These are phyloP conservation scores for Xanthorhoe designata DNA, from an alignment of 2,888 invertebrate genomes.

Conservation along the genomic window DNA sequence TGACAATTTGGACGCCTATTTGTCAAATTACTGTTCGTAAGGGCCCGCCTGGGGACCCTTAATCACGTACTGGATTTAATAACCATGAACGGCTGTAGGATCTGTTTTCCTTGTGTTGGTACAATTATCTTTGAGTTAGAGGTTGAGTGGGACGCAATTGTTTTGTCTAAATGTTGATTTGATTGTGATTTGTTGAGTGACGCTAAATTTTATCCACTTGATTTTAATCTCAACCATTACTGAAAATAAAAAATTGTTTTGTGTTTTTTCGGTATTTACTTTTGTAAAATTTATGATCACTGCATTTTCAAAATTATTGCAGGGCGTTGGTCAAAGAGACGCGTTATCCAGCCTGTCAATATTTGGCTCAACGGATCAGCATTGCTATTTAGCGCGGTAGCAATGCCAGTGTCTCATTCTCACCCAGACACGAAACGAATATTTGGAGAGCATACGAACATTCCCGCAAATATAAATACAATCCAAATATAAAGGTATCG, in stretches of 20 bases:
- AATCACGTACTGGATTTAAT: slow-evolving; percentile 44
- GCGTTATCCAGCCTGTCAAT: too few relatives aligned
- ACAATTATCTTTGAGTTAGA: slow-evolving; percentile 38
- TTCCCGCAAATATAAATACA: too few relatives aligned
- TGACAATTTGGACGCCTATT: slow-evolving; percentile 63
- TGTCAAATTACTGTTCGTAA: slow-evolving; percentile 57
- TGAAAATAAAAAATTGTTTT: too few relatives aligned
- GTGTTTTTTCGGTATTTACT: too few relatives aligned
- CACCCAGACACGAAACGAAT: too few relatives aligned
- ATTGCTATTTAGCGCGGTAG: too few relatives aligned
- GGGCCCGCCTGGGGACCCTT: slow-evolving; percentile 42
- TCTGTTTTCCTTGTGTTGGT: slow-evolving; percentile 30
- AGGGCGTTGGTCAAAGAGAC: too few relatives aligned
- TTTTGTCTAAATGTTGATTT: slow-evolving; percentile 17
- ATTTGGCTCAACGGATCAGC: too few relatives aligned
- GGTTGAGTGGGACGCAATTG: slow-evolving; percentile 13
- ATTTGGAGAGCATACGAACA: too few relatives aligned
- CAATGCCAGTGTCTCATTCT: too few relatives aligned
- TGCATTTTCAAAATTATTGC: too few relatives aligned
- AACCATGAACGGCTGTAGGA: slow-evolving; percentile 37
- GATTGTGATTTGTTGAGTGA: slow-evolving; percentile 3
- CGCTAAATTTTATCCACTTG: neutral
- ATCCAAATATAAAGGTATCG: slow-evolving; percentile 32
- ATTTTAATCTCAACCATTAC: neutral
- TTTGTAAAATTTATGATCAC: too few relatives aligned